Evolutionary conservation across 1,140 invertebrate species (phyloP), one percentile per base, ranked within the genome.

Genomic region (Drosophila takahashii): DNA sequence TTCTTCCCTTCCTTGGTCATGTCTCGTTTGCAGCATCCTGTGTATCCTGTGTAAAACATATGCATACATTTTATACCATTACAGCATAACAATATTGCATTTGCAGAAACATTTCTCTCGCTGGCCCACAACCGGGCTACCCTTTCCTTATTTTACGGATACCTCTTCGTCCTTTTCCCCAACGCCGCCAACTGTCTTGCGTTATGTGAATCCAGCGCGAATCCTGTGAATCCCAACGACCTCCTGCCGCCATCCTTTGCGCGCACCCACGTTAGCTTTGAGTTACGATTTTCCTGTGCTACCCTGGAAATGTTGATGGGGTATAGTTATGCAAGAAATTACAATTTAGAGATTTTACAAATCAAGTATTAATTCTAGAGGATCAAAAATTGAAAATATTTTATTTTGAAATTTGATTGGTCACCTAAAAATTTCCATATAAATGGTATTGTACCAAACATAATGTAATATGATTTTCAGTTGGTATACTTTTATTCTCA

Each of bases 11-110:
- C 41, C 42, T 47, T n/a, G 66, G 64, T 56, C 51, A 53, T 53
- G 62, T 56, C 66, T 69, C 64, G 66, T 70, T 41, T 34, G 39
- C 45, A 61, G 44, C 36, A 37, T 66, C 54, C 41, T 69, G 72
- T 69, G 72, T 75, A 70, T 81, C 44, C 79, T 62, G 71, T 87
- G 76, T 79, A 57, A 83, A 75, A 81, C 79, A 83, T 83, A 83
- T 87, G 84, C 83, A 87, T 79, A 83, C 62, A 83, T 89, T 87
- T 70, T 83, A 83, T 89, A 66, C 79, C 84, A 73, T 79, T 79
- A 79, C 67, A 71, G 56, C 76, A 79, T 83, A 79, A 89, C 84
- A 77, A 79, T 83, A 87, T 89, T 87, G 72, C 79, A 87, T 87
- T 87, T 83, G 83, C 74, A 69, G 75, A 78, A 79, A 71, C 48